A percentile compares a stretch with the other conserved stretches of the same genome.
phyloP scores from a whole-genome alignment of 2,888 invertebrate species.

The Ommatoiulus sabulosus region DNA sequence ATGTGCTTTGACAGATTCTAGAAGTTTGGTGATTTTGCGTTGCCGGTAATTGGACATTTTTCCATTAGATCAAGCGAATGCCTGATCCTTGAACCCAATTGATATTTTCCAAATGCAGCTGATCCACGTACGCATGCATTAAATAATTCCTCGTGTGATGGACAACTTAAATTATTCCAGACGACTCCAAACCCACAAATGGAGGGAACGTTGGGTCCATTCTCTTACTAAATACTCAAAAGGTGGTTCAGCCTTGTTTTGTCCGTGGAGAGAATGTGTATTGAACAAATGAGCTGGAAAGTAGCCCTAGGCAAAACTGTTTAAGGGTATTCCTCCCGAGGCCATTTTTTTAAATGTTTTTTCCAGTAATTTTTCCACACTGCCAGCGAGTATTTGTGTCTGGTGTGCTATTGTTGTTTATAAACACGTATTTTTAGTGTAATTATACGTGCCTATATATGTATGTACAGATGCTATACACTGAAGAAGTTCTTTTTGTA shows the following conservation, averaged over 20 bases:
- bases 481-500: conserved; percentile 53
- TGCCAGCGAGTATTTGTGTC: conserved; percentile 50
- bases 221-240: conserved; percentile 24
- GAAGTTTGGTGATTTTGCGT: background rate
- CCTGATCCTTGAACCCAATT: background rate
- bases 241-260: background rate
- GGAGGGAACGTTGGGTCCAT: background rate
- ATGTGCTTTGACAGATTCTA: conserved; percentile 15
- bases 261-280: background rate
- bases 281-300: background rate
- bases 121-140: background rate
- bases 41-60: background rate
- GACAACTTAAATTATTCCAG: background rate
- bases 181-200: background rate
- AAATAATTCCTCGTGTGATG: background rate
- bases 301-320: background rate
- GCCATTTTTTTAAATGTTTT: conserved; percentile 17
- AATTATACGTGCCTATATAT: conserved; percentile 50
- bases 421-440: conserved; percentile 47
- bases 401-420: conserved; percentile 47
- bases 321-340: background rate
- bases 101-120: background rate
- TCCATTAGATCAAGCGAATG: background rate
- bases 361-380: conserved; percentile 48
- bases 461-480: conserved; percentile 50